These are phyloP conservation scores for Rhea americana DNA, from an alignment of 2,113 vertebrate species.

Conservation along the genomic window DNA sequence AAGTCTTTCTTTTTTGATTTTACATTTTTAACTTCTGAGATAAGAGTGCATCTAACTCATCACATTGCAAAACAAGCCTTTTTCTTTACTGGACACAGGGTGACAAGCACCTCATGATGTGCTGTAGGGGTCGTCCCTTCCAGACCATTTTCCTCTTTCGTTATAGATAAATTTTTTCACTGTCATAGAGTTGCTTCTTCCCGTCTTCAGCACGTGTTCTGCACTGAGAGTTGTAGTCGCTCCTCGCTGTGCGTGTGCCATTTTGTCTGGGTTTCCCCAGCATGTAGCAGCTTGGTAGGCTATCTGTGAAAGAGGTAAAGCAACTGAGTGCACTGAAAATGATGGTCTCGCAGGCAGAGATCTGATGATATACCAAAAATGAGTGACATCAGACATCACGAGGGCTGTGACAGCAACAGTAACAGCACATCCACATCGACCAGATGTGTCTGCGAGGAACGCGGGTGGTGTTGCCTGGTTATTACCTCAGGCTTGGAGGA, in stretches of 20 bases:
- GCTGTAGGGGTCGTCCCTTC: not conserved
- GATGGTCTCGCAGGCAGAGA: not conserved
- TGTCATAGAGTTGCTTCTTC: not conserved
- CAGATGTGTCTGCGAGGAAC: not conserved
- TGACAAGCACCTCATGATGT: not conserved
- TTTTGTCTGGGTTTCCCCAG: not conserved
- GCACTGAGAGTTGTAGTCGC: not conserved
- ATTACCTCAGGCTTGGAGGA: not conserved
- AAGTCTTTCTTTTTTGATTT: not conserved
- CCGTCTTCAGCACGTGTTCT: not conserved
- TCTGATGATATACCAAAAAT: not conserved
- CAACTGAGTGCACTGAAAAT: not conserved
- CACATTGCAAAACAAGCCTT: not conserved
- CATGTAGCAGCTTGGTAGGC: not conserved
- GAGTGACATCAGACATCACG: not conserved
- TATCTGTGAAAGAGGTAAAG: not conserved
- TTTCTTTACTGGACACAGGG: not conserved
- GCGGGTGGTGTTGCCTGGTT: not conserved
- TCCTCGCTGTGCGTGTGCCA: not conserved
- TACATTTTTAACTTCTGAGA: not conserved
- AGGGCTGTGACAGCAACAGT: not conserved
- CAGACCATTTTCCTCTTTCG: not conserved
- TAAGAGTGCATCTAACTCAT: not conserved
- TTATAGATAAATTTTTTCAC: not conserved
- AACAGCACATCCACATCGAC: not conserved